A percentile compares a stretch with the other conserved stretches of the same genome.
Conservation (phyloP, 2,797 vertebrate species). For the Pseudopleuronectes americanus region DNA sequence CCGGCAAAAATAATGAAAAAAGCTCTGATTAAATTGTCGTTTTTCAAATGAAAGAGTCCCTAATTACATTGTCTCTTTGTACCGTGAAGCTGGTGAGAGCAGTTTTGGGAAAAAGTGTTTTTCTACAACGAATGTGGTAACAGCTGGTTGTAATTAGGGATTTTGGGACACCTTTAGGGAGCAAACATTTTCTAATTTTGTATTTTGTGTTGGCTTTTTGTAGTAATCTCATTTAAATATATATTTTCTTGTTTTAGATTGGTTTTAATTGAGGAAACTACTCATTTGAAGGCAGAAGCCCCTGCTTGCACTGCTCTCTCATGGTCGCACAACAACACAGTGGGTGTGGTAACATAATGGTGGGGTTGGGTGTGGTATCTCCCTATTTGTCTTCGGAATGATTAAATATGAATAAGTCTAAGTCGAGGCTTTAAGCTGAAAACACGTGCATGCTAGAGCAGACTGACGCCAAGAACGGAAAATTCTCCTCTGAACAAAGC, state of each 20-base stretch:
- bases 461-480: conserved; percentile 7
- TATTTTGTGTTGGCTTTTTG: neutral
- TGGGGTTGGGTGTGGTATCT: neutral
- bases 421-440: neutral
- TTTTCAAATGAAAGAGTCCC: conserved; percentile 8
- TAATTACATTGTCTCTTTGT: neutral
- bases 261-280: neutral
- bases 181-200: neutral
- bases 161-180: conserved; percentile 5
- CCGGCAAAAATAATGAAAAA: conserved; percentile 13
- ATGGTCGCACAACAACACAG: neutral
- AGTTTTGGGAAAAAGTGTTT: conserved; percentile 8
- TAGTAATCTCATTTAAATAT: conserved; percentile 14
- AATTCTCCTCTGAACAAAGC: conserved; percentile 19
- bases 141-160: neutral
- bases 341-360: conserved; percentile 4
- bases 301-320: conserved; percentile 7
- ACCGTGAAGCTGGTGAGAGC: neutral
- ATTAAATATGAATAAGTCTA: conserved; percentile 8
- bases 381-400: neutral
- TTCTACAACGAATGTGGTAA: neutral
- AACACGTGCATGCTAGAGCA: neutral
- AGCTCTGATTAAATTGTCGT: conserved; percentile 10
- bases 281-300: neutral
- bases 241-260: neutral